These are phyloP conservation scores for Phalera bucephala DNA, from an alignment of 2,888 invertebrate genomes.

Conservation along the genomic window DNA sequence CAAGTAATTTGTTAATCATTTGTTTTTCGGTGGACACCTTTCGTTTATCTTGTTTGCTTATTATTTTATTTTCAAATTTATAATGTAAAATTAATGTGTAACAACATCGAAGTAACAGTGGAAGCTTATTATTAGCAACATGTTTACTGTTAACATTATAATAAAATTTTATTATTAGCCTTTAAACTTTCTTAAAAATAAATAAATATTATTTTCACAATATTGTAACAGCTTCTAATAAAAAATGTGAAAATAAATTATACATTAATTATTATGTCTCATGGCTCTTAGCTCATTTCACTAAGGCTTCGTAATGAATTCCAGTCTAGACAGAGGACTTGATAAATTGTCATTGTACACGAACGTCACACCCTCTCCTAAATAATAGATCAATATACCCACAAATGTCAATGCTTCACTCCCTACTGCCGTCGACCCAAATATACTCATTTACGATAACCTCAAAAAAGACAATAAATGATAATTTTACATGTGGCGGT, in stretches of 20 bases:
- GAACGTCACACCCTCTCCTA: slow-evolving; percentile 36
- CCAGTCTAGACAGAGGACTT: slow-evolving; percentile 20
- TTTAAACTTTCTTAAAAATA: no score
- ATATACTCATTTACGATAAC: slow-evolving; percentile 23
- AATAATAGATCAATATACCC: slow-evolving; percentile 27
- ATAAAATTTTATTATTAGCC: no score
- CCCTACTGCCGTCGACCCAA: slow-evolving; percentile 24
- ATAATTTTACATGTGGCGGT: slow-evolving; percentile 11
- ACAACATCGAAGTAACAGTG: no score
- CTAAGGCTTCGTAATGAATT: slow-evolving; percentile 12
- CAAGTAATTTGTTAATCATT: no score
- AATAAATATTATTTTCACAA: no score
- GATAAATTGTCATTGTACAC: slow-evolving; percentile 30
- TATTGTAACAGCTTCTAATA: no score
- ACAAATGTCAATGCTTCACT: slow-evolving; percentile 26
- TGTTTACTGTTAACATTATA: no score
- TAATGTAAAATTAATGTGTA: no score
- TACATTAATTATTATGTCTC: background rate
- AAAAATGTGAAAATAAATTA: background rate
- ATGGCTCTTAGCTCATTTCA: background rate
- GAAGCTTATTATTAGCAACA: no score
- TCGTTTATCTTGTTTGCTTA: no score
- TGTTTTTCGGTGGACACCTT: no score
- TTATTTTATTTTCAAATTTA: no score
- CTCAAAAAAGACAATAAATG: slow-evolving; percentile 17